Evolutionary conservation across 1,140 invertebrate genomes (phyloP).

Genomic region (Sinonovacula constricta): DNA sequence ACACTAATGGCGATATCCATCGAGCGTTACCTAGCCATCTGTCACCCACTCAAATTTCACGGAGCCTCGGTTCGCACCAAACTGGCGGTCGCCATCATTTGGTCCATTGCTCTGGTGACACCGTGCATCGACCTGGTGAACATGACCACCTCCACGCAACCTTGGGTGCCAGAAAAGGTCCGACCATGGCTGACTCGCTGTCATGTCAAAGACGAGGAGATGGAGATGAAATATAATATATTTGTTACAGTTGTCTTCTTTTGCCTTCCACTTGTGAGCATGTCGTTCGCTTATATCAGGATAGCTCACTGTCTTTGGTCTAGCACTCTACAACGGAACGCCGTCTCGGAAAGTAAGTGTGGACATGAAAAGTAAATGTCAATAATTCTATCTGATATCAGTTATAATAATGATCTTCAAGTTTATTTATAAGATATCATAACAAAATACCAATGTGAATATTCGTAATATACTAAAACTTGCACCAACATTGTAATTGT

Average conservation of each 20-base stretch:
- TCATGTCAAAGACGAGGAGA: conserved; percentile 1
- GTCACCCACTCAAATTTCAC: conserved; percentile 89
- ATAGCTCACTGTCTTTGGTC: conserved; percentile 90
- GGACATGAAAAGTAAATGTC: too few relatives aligned
- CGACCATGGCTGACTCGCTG: conserved; percentile 54
- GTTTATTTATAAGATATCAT: too few relatives aligned
- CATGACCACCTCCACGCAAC: conserved; percentile 2
- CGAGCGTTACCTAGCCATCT: conserved; percentile 95
- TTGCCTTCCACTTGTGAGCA: conserved; percentile 87
- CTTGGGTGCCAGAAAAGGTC: conserved; percentile 46
- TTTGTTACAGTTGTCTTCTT: conserved; percentile 86
- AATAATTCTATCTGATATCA: too few relatives aligned
- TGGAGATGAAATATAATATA: conserved; percentile 82
- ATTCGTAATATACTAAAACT: too few relatives aligned
- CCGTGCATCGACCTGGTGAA: conserved; percentile 48
- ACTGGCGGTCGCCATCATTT: conserved; percentile 87
- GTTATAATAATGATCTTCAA: too few relatives aligned
- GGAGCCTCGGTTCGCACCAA: conserved; percentile 85
- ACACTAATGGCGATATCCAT: conserved; percentile 93
- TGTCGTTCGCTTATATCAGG: conserved; percentile 90
- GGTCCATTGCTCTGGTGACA: conserved; percentile 80
- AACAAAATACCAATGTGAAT: too few relatives aligned
- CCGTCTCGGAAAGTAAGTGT: not conserved
- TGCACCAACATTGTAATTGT: too few relatives aligned
- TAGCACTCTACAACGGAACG: conserved; percentile 74